Base-by-base conservation (phyloP, 2,113 vertebrate genomes). In the Ranitomeya variabilis region DNA sequence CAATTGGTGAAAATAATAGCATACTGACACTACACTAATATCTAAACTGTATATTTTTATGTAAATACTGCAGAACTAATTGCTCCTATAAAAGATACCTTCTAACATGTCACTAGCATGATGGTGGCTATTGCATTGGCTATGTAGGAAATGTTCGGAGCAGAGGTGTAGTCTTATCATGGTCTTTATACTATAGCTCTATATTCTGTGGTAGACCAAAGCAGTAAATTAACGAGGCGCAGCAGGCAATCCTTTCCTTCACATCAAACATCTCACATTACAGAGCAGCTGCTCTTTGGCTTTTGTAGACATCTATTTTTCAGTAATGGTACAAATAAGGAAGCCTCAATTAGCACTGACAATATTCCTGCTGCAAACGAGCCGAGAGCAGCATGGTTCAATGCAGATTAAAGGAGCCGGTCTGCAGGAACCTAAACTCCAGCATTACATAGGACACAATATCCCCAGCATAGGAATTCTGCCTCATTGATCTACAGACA, bases 311-410 rank as follows among this genome's bases (percentile, higher is more conserved):
- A 59, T 86, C 14, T 85, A 59, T 71, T 60, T 86, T 86, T 76
- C 84, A 76, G 55, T 51, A 83, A 83, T 69, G 51, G 62, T 67
- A 69, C 31, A 69, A 83, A 83, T 76, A 45, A 60, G 69, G 71
- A 76, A 86, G 69, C 45, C 84, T 76, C 84, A 76, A 84, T 84
- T 84, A 84, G 84, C 51, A 21, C 14, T 76, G 84, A 74, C 69
- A 86, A 76, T 76, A 60, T 60, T 60, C 11, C 69, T 74, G 12
- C 54, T 37, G 69, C 69, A 74, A 37, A 86, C 18, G 16, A 59
- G 84, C 69, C 54, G 4, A 4, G 84, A 73, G 84, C 84, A 55
- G 84, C 84, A 76, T 37, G 84, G 67, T 45, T 76, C 67, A 86
- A 11, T 86, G 69, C 84, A 86, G 67, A 86, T 86, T 76, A 86